phyloP scores from a whole-genome alignment of 1,140 invertebrate species.

The Conus ventricosus region DNA sequence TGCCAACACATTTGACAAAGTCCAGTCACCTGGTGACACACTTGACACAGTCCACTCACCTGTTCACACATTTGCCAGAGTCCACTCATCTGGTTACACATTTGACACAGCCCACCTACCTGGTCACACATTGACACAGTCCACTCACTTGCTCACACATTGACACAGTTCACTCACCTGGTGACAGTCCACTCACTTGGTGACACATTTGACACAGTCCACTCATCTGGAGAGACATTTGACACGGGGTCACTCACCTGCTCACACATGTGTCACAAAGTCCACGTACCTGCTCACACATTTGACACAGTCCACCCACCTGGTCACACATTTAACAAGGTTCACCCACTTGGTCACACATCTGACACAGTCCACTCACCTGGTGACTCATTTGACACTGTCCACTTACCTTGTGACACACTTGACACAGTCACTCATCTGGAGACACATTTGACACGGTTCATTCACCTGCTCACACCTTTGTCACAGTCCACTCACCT shows the following conservation, averaged over 20 bases:
- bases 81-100: no score
- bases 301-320: slow-evolving; percentile 90
- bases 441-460: neutral
- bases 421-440: neutral
- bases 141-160: slow-evolving; percentile 97
- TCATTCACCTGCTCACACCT: no score
- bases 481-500: no score
- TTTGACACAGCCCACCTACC: no score
- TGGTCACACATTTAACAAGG: slow-evolving; percentile 96
- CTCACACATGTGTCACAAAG: neutral
- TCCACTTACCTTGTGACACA: slow-evolving; percentile 3
- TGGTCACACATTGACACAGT: neutral
- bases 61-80: no score
- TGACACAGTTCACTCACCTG: slow-evolving; percentile 90
- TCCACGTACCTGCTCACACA: slow-evolving; percentile 95
- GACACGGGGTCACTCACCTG: slow-evolving; percentile 13
- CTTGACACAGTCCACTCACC: no score
- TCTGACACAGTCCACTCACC: slow-evolving; percentile 90
- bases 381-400: neutral
- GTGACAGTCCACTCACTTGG: slow-evolving; percentile 51
- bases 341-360: slow-evolving; percentile 81
- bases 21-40: no score
- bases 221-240: slow-evolving; percentile 42
- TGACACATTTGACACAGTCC: slow-evolving; percentile 98
- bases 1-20: no score